These are phyloP conservation scores for Corella eumyota DNA, from an alignment of 23 tunicate genomes.

Conservation along the genomic window DNA sequence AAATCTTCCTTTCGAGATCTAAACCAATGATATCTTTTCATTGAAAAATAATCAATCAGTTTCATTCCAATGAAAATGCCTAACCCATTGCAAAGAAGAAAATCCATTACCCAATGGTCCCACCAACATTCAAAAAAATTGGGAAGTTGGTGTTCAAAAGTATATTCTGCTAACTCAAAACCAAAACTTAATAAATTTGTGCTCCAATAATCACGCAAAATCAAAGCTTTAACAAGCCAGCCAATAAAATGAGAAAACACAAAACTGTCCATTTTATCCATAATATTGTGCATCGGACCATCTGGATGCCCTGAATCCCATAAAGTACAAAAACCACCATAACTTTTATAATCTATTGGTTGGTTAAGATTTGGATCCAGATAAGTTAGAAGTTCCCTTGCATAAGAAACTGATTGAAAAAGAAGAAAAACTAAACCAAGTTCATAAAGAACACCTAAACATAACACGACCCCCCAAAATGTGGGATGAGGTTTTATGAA, in stretches of 20 bases:
- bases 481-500: conserved; percentile 89
- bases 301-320: conserved; percentile 74
- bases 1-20: conserved; percentile 63
- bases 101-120: conserved; percentile 96
- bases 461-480: conserved; percentile 77
- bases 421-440: conserved; percentile 71
- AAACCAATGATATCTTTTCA: conserved; percentile 76
- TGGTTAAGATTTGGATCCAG: conserved; percentile 54
- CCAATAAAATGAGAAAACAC: conserved; percentile 82
- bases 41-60: conserved; percentile 48
- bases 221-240: conserved; percentile 89
- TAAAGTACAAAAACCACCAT: conserved; percentile 53
- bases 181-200: conserved; percentile 55
- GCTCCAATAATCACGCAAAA: conserved; percentile 77
- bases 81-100: conserved; percentile 76
- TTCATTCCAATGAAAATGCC: conserved; percentile 77
- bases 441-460: conserved; percentile 67
- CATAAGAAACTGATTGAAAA: conserved; percentile 72
- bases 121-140: conserved; percentile 99
- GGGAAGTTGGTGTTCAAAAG: conserved; percentile 94
- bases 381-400: conserved; percentile 45
- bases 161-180: conserved; percentile 86
- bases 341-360: conserved; percentile 49
- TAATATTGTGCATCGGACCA: conserved; percentile 65
- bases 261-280: conserved; percentile 93